Evolutionary conservation across 1,140 invertebrate species (phyloP), one percentile per base, ranked within the genome.

Genomic region (Drosophila nigromelanica): DNA sequence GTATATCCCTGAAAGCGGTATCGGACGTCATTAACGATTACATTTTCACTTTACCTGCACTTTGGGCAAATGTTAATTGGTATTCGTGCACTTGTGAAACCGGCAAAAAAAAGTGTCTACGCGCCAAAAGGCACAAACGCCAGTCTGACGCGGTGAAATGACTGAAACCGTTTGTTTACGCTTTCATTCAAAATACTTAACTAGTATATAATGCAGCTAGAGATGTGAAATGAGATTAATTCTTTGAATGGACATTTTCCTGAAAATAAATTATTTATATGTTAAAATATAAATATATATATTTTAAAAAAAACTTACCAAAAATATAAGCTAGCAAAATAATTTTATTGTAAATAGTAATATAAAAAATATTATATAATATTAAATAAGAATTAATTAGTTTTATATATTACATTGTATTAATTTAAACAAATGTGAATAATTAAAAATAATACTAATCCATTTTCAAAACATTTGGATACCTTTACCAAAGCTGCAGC

Each of bases 61-160:
- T 74, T 74, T 72, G 75, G 58, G 55, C 48, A 62, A 67, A 66
- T 60, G 66, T 81, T 74, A 80, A 80, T 73, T 62, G 64, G 27
- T 42, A 56, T 63, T 69, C 54, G 70, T 71, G 63, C 56, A 87
- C 58, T 87, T 77, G 82, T 63, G 81, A 86, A 81, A 76, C 78
- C 14, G 58, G 50, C 55, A 45, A 18, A 15, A 51, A 51, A 14
- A 50, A 14, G 40, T 54, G 82, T 73, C 64, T 86, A 86, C 83
- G 83, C 78, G 82, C 82, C 63, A 67, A 87, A 86, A 82, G 51
- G 64, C 82, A 86, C 82, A 86, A 78, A 58, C 75, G 67, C 81
- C 81, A 85, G 8, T 18, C 8, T 27, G 39, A 30, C 14, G 8
- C 50, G 6, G 11, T 39, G 37, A 30, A 52, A 61, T 68, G 39